Conservation (phyloP, 2,113 vertebrate species). For the Ammodytes dubius region DNA sequence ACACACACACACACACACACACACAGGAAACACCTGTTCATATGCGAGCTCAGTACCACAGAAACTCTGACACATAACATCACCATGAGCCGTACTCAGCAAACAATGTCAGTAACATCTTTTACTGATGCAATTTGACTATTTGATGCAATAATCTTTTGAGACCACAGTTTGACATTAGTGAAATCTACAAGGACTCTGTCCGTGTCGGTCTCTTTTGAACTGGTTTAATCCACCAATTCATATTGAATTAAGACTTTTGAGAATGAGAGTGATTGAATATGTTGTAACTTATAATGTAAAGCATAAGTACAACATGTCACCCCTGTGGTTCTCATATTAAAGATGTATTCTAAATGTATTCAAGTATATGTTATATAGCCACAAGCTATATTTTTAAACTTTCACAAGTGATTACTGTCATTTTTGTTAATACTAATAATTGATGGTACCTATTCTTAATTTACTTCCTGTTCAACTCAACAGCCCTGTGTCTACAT, state of each 20-base stretch:
- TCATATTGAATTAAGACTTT: background rate
- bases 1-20: slow-evolving; percentile 34
- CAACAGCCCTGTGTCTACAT: background rate
- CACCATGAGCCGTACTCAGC: slow-evolving; percentile 24
- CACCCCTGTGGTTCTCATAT: background rate
- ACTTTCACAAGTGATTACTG: background rate
- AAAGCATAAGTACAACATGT: background rate
- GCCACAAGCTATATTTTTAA: background rate
- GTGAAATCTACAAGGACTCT: background rate
- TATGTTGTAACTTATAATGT: too few relatives aligned
- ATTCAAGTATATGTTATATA: too few relatives aligned
- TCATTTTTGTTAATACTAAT: too few relatives aligned
- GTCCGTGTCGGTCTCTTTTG: background rate
- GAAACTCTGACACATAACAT: slow-evolving; percentile 70
- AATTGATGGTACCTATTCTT: too few relatives aligned
- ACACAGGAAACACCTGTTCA: slow-evolving; percentile 93
- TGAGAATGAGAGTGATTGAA: background rate
- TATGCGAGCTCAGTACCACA: slow-evolving; percentile 77
- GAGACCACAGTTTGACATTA: background rate
- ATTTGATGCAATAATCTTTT: background rate
- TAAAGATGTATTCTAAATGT: background rate
- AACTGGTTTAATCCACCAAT: background rate
- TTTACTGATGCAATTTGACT: background rate
- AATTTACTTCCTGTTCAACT: too few relatives aligned
- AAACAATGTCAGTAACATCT: slow-evolving; percentile 33